Conservation (phyloP, 2,797 vertebrate species). For the Petrocephalus schoutedeni region DNA sequence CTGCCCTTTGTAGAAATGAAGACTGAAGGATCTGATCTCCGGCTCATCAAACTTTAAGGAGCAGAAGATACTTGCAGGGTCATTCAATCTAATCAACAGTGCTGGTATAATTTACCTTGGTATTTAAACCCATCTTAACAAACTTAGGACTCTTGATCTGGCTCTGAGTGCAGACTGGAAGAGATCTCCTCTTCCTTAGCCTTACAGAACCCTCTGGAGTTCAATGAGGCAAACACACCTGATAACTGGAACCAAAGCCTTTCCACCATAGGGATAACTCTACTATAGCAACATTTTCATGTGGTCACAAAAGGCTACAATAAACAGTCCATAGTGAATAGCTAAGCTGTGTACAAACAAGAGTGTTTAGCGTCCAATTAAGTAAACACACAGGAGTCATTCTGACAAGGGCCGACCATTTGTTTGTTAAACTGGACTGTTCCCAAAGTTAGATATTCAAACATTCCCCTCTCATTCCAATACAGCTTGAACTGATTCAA, state of each 20-base stretch:
- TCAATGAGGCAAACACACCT: background rate
- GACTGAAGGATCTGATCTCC: background rate
- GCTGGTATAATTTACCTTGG: conserved; percentile 12
- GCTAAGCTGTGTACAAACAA: background rate
- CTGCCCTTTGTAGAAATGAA: background rate
- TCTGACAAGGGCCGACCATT: background rate
- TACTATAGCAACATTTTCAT: background rate
- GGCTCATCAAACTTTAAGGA: background rate
- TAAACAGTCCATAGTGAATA: background rate
- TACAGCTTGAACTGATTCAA: background rate
- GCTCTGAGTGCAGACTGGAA: background rate
- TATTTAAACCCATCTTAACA: background rate
- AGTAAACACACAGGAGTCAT: background rate
- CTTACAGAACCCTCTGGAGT: background rate
- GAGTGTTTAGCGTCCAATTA: background rate
- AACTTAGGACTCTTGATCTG: background rate
- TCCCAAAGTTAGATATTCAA: background rate
- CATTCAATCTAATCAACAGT: conserved; percentile 30
- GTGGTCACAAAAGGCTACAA: background rate
- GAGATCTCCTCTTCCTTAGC: background rate
- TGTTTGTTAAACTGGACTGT: background rate
- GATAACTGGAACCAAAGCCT: background rate
- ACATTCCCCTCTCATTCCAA: background rate
- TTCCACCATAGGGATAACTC: background rate
- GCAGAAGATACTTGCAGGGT: background rate